Conservation (phyloP, 1,140 invertebrate species). For the Drosophila gunungcola region DNA sequence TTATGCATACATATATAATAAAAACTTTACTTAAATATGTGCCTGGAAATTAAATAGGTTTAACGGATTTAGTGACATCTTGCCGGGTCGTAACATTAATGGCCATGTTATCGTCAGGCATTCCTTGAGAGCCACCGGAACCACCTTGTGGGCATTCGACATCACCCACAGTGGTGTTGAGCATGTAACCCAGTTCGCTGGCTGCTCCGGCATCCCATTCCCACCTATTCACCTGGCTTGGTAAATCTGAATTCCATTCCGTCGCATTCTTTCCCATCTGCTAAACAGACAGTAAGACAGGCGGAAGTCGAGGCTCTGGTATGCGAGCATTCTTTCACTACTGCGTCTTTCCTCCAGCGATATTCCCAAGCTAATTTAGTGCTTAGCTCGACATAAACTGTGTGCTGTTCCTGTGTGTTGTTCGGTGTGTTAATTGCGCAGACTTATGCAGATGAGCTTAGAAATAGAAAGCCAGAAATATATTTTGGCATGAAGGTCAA, state of each 20-base stretch:
- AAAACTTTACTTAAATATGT: too few species aligned
- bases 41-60: too few species aligned
- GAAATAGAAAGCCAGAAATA: constrained; percentile 67
- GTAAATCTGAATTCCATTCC: constrained; percentile 59
- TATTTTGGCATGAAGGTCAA: constrained; percentile 71
- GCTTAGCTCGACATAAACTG: constrained; percentile 50
- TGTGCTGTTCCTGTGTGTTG: constrained; percentile 15
- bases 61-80: constrained; percentile 3
- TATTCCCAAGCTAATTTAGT: constrained; percentile 63
- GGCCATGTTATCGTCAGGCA: constrained; percentile 18
- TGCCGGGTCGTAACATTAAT: constrained; percentile 19
- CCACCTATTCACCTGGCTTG: constrained; percentile 41
- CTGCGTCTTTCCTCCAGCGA: constrained; percentile 10
- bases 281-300: constrained; percentile 41
- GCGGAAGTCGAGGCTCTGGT: constrained; percentile 66
- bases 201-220: constrained; percentile 56
- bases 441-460: constrained; percentile 31
- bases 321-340: constrained; percentile 55
- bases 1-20: too few species aligned
- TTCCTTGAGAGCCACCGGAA: constrained; percentile 20
- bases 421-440: constrained; percentile 12
- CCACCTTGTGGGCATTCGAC: constrained; percentile 6
- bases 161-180: constrained; percentile 32
- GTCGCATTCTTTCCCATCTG: constrained; percentile 64
- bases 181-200: constrained; percentile 41